phyloP scores from a whole-genome alignment of 2,888 invertebrate genomes.

The Itoplectis maculator region DNA sequence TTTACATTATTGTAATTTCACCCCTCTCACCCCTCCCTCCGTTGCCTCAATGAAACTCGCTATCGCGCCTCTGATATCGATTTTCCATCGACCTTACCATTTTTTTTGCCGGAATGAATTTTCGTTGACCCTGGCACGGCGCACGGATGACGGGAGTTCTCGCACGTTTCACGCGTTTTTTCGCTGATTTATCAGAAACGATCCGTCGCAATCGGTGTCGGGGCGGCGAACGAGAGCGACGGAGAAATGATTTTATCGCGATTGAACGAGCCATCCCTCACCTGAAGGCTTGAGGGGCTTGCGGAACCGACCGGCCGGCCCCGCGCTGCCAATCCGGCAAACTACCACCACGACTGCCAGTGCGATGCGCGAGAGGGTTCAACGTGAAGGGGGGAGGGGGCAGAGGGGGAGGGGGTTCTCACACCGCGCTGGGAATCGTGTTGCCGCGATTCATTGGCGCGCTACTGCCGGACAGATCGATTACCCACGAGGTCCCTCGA shows the following conservation, averaged over 20 bases:
- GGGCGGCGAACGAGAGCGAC: constrained; percentile 38
- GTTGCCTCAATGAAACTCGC: neutral
- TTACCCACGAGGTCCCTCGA: constrained; percentile 73
- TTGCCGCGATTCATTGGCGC: constrained; percentile 79
- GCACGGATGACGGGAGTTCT: constrained; percentile 10
- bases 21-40: neutral
- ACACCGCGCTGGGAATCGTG: constrained; percentile 70
- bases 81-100: constrained; percentile 15
- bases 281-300: constrained; percentile 65
- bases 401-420: constrained; percentile 17
- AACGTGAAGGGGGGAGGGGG: constrained; percentile 58
- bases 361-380: constrained; percentile 46
- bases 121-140: constrained; percentile 18
- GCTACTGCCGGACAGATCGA: constrained; percentile 78
- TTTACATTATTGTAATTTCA: neutral
- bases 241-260: constrained; percentile 78
- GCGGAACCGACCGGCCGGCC: constrained; percentile 52
- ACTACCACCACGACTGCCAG: constrained; percentile 31
- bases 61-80: neutral
- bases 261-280: constrained; percentile 78
- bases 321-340: constrained; percentile 20
- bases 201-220: constrained; percentile 62
- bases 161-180: constrained; percentile 51
- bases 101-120: constrained; percentile 6
- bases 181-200: constrained; percentile 64